Evolutionary conservation across 2,113 vertebrate species (phyloP), one percentile per base, ranked within the genome.

Genomic region (Bucco capensis): DNA sequence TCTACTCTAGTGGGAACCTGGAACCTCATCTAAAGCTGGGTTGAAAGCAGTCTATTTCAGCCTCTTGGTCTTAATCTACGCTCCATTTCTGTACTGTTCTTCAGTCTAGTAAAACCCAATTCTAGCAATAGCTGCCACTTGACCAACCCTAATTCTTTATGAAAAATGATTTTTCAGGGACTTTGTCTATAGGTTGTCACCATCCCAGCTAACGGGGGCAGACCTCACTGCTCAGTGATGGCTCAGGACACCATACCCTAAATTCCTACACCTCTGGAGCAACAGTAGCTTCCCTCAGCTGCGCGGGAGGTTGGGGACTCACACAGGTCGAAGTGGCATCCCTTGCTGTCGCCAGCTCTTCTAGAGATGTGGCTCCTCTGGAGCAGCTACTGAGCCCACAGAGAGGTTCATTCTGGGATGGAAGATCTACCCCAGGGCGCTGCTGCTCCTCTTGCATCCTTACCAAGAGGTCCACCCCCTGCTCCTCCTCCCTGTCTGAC

Each of bases 401-500:
- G 40, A 62, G 14, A 85, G 35, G 25, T 19, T 94, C 38, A 46
- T 87, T 44, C 46, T 49, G 85, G 79, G 65, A 60, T 15, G 5
- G 16, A 30, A 60, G 9, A 77, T 69, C 71, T 70, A 58, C 46
- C 53, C 47, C n/a, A 31, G 75, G 49, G 28, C 5, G 2, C 21
- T 0, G 2, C 54, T 54, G 85, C 72, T 91, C 62, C 78, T 73
- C 93, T 67, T 14, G 71, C 87, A 91, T 35, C 76, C 88, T 86
- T 64, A 42, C 27, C 65, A 30, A 28, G 75, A 88, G 92, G 76
- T 88, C 95, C 94, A 91, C 86, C 93, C 92, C 79, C 88, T 90
- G 93, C 94, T 95, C 94, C 94, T 95, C 95, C 93, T 95, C 91
- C 77, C 25, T 5, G 65, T 8, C 70, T 72, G 74, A 57, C 81